Evolutionary conservation across 2,888 invertebrate genomes (phyloP), one percentile per base, ranked within the genome.

Genomic region (Trissoscelio sp.): DNA sequence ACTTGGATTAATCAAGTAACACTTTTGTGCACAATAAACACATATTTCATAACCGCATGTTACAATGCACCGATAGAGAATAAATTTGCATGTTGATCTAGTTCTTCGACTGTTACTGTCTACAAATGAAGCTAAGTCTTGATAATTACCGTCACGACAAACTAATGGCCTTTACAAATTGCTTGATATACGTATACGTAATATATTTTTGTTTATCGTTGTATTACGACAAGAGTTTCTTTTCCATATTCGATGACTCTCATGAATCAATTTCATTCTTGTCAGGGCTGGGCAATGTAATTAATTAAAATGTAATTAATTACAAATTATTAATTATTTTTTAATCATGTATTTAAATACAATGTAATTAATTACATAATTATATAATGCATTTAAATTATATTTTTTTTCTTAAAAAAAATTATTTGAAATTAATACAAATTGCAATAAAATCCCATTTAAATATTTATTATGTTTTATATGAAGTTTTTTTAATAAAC

Each of bases 21-120:
- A 16, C 7, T n/a, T 58, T 44, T 72, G 60, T 72, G 72, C 72
- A 72, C 72, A 72, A 72, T 72, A 72, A 72, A 72, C 72, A 72
- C 55, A 28, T 14, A 16, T 60, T 39, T 72, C 57, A 37, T 60
- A 51, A 39, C 31, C 60, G 60, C 51, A 60, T 60, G 46, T 57
- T 69, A 69, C 46, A 46, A 57, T 60, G 58, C 60, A 60, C 46
- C 39, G 51, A 60, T 44, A 37, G 28, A 60, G 60, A 28, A 60
- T 60, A 70, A 72, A 60, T 51, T 39, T 24, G 24, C 14, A 42
- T 51, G 9, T 51, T 28, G 37, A 60, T 72, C 51, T 70, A 58
- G 12, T 39, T 24, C 12, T 37, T 48, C 22, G 18, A 51, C 14
- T 18, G 9, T 42, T 39, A 53, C 20, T 57, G n/a, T 57, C 57